Percentiles rank a stretch among this genome's conserved stretches.
These are phyloP conservation scores for Otus sunia DNA, from an alignment of 2,113 vertebrate genomes.

Conservation along the genomic window DNA sequence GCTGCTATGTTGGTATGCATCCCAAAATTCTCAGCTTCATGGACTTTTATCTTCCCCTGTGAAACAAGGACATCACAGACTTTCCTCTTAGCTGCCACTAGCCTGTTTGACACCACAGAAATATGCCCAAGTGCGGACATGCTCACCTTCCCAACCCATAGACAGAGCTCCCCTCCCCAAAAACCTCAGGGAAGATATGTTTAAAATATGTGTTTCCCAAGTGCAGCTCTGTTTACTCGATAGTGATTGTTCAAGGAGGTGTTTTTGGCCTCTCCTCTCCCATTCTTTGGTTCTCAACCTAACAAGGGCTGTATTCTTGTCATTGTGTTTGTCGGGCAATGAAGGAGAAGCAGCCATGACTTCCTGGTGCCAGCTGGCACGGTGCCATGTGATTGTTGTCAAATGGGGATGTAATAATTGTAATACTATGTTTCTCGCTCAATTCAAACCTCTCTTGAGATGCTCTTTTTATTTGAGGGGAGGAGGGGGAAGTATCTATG, in stretches of 20 bases:
- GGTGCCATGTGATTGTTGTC: neutral
- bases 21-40: slow-evolving; percentile 37
- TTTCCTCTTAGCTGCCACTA: slow-evolving; percentile 6
- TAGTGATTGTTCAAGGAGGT: slow-evolving; percentile 67
- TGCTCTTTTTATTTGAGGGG: neutral
- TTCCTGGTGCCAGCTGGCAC: slow-evolving; percentile 37
- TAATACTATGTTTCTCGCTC: neutral
- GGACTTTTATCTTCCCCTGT: slow-evolving; percentile 49
- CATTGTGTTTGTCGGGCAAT: neutral
- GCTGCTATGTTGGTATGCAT: slow-evolving; percentile 58
- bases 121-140: slow-evolving; percentile 9
- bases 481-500: neutral
- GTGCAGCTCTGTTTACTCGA: slow-evolving; percentile 45
- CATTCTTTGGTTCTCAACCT: slow-evolving; percentile 40
- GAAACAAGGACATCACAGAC: neutral
- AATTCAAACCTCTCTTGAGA: slow-evolving; percentile 7
- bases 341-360: slow-evolving; percentile 18
- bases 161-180: neutral
- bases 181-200: slow-evolving; percentile 18
- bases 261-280: slow-evolving; percentile 49
- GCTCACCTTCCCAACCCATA: neutral
- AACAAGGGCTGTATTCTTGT: slow-evolving; percentile 57
- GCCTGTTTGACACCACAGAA: slow-evolving; percentile 38
- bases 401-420: slow-evolving; percentile 18
- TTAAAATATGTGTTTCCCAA: slow-evolving; percentile 46